Base-by-base conservation (phyloP, 2,797 vertebrate genomes). In the Sciurus vulgaris region DNA sequence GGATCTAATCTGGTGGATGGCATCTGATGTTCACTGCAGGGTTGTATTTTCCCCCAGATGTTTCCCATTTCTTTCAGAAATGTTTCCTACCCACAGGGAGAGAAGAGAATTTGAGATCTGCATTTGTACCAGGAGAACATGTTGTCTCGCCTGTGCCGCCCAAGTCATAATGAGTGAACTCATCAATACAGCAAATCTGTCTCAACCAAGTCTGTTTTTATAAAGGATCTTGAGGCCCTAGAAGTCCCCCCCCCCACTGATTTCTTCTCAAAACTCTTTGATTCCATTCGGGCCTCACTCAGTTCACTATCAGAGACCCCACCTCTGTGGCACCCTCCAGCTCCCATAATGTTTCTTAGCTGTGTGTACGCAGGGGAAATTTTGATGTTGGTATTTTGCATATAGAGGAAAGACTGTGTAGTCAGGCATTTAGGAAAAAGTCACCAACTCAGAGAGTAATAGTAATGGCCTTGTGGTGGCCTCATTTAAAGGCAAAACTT, bases 1-100 rank as follows among this genome's bases (percentile, higher is more conserved):
- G 85, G 95, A 94, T 79, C 97, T 97, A 96, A 95, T 96, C 92
- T 97, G 95, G 92, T 38, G 24, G 91, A 73, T 96, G 95, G 93
- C 79, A 94, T 88, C 94, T 94, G 94, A 70, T 69, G 77, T 94
- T 95, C 88, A 95, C 87, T 47, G 51, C 92, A 72, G 59, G 22
- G 76, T 35, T 97, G 83, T 86, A 44, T 91, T 79, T 92, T 41
- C 35, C 30, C 63, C 95, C 96, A 96, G 89, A 56, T 78, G 91
- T 70, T 98, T 91, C 94, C 93, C 67, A 81, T 96, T 94, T 92
- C 11, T 41, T 59, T 77, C 76, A 77, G 86, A 94, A 97, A 44
- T 81, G 89, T 87, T 96, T 97, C 76, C 30, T 83, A 38, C 84
- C 70, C 97, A 85, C 20, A 18, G 74, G 70, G 93, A 94, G 91